Evolutionary conservation across 2,797 vertebrate genomes (phyloP), one percentile per base, ranked within the genome.

Genomic region (Hippoglossus hippoglossus): DNA sequence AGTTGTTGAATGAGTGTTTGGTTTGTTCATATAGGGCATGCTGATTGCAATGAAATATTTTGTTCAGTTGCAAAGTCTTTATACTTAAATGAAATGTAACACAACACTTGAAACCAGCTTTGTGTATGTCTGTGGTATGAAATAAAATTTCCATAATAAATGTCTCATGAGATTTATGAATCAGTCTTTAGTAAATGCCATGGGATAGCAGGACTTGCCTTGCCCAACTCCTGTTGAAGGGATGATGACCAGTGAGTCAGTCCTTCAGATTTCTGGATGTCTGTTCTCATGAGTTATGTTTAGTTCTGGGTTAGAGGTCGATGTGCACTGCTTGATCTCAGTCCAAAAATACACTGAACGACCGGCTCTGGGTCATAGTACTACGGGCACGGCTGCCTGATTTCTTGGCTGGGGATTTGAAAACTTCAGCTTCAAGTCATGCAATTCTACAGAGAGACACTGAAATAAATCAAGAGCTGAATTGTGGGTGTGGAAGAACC

Each of bases 381-480:
- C 82, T 44, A 67, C 52, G 69, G 82, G 54, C 71, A 81, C 19
- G 68, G 81, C 73, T 39, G 78, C 47, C 39, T 79, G 65, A 78
- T 87, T 84, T 87, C 84, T 87, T 87, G 87, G 87, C 76, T 67
- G 16, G 50, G 28, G 7, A 81, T 86, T 71, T 81, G 22, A 71
- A 80, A 70, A 70, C 46, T 58, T 53, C 1, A 62, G 62, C 69
- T 84, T 60, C 63, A 78, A 86, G 69, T 81, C 56, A 67, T 79
- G 53, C 54, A 79, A 82, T 51, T 66, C 77, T 61, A 41, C 6
- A 71, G 75, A 71, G 75, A 85, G 68, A 68, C 54, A 68, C 22
- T 65, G 57, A 84, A 80, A 87, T 67, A 71, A 63, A 74, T 13
- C 25, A 47, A 69, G 46, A 74, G 72, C 64, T 70, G 53, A 79